Evolutionary conservation across 2,113 vertebrate genomes (phyloP).

Genomic region (Sceloporus undulatus): DNA sequence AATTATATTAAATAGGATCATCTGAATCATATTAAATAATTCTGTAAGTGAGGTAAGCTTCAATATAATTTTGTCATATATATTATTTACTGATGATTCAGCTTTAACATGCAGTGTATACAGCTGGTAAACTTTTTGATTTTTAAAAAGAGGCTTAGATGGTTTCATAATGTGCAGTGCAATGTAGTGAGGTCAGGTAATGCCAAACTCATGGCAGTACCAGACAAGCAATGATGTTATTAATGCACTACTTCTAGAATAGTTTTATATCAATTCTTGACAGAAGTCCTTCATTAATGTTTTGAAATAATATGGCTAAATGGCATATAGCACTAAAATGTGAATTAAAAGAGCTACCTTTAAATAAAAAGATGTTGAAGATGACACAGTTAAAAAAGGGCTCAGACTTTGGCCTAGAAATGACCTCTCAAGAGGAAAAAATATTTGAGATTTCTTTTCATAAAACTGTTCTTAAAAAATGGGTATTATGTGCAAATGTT

Average conservation of each 20-base stretch:
- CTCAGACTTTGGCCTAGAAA: constrained; percentile 61
- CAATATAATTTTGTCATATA: constrained; percentile 46
- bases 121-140: constrained; percentile 43
- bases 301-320: neutral
- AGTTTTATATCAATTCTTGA: constrained; percentile 35
- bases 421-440: constrained; percentile 55
- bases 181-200: constrained; percentile 52
- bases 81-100: constrained; percentile 46
- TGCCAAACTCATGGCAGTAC: constrained; percentile 50
- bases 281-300: constrained; percentile 47
- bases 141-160: constrained; percentile 49
- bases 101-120: constrained; percentile 40
- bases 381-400: constrained; percentile 44
- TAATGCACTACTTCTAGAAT: constrained; percentile 49
- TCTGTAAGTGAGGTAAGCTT: constrained; percentile 25
- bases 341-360: constrained; percentile 32
- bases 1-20: constrained; percentile 38
- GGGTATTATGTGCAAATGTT: constrained; percentile 68
- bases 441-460: constrained; percentile 61
- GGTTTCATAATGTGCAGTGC: constrained; percentile 57
- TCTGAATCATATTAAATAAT: constrained; percentile 47
- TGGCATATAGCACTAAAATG: constrained; percentile 53
- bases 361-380: constrained; percentile 39
- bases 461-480: constrained; percentile 74
- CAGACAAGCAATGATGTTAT: constrained; percentile 58